These are phyloP conservation scores for Festucalex cinctus DNA, from an alignment of 2,113 vertebrate species.

Conservation along the genomic window DNA sequence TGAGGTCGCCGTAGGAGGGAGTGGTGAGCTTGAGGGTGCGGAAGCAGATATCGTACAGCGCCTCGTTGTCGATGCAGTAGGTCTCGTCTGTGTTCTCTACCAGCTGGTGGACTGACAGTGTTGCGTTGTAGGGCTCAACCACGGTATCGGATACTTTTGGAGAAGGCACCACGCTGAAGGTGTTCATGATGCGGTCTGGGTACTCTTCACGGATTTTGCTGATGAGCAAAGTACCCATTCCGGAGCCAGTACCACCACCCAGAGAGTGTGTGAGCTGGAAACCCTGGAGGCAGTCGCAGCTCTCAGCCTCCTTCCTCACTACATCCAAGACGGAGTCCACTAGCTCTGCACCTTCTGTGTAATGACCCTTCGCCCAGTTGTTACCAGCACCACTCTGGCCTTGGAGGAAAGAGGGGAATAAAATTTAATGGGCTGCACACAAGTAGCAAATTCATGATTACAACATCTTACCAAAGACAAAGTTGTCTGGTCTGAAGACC, in stretches of 20 bases:
- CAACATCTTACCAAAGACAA: constrained; percentile 82
- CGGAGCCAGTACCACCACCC: constrained; percentile 76
- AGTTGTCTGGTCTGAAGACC: constrained; percentile 90
- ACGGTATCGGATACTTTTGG: constrained; percentile 81
- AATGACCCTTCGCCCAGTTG: constrained; percentile 81
- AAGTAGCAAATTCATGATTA: background rate
- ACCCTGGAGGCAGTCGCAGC: constrained; percentile 78
- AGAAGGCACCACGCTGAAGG: constrained; percentile 79
- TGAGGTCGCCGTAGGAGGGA: constrained; percentile 77
- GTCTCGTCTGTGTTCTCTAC: constrained; percentile 82
- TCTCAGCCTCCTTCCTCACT: constrained; percentile 78
- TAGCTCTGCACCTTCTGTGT: constrained; percentile 79
- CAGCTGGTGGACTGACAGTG: constrained; percentile 78
- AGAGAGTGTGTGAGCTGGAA: constrained; percentile 81
- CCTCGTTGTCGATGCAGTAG: constrained; percentile 80
- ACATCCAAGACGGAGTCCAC: constrained; percentile 79
- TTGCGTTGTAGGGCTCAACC: constrained; percentile 80
- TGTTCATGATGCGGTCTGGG: constrained; percentile 81
- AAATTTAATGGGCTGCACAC: background rate
- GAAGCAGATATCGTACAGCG: constrained; percentile 80
- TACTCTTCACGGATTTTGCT: constrained; percentile 81
- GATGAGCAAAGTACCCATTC: constrained; percentile 80
- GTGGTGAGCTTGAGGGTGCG: constrained; percentile 80
- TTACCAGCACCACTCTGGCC: constrained; percentile 80
- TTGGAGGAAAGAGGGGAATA: constrained; percentile 12